Evolutionary conservation across 64 coral and sea anemone genomes (phyloP).

Genomic region (Catalaphyllia jardinei): DNA sequence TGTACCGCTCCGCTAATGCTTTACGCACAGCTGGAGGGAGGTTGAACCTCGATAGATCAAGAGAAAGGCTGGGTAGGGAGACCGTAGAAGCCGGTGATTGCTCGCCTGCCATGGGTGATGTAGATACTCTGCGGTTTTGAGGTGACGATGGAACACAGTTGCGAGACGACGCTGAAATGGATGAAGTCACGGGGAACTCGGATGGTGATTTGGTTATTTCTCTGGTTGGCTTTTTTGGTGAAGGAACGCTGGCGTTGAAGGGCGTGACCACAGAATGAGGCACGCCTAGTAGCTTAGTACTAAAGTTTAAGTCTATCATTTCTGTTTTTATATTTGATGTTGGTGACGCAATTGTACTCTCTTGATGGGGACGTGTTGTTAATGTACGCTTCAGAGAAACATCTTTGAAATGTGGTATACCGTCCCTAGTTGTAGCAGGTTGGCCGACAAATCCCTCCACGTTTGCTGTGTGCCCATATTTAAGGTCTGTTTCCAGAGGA

Average conservation of each 20-base stretch:
- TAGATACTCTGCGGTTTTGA: not conserved
- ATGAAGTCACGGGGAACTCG: constrained; percentile 1
- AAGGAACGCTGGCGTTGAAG: not conserved
- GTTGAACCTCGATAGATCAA: constrained; percentile 57
- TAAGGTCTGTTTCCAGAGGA: constrained; percentile 4
- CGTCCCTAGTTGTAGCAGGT: not conserved
- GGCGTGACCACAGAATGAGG: constrained; percentile 51
- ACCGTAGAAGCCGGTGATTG: not conserved
- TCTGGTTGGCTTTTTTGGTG: not conserved
- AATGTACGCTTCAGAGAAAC: not conserved
- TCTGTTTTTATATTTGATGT: not conserved
- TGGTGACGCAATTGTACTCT: not conserved
- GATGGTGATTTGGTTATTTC: constrained; percentile 26
- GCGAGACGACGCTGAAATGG: not conserved
- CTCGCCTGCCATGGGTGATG: not conserved
- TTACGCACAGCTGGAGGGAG: constrained; percentile 49
- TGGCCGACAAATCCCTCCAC: not conserved
- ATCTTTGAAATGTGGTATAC: not conserved
- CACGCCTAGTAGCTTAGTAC: constrained; percentile 45
- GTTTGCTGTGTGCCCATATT: not conserved
- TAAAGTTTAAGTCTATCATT: constrained; percentile 68
- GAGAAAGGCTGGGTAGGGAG: not conserved
- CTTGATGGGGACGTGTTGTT: not conserved
- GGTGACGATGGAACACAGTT: not conserved
- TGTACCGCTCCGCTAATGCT: constrained; percentile 44